A percentile compares a stretch with the other conserved stretches of the same genome.
These are phyloP conservation scores for Vanacampus margaritifer DNA, from an alignment of 2,113 vertebrate genomes.

Conservation along the genomic window DNA sequence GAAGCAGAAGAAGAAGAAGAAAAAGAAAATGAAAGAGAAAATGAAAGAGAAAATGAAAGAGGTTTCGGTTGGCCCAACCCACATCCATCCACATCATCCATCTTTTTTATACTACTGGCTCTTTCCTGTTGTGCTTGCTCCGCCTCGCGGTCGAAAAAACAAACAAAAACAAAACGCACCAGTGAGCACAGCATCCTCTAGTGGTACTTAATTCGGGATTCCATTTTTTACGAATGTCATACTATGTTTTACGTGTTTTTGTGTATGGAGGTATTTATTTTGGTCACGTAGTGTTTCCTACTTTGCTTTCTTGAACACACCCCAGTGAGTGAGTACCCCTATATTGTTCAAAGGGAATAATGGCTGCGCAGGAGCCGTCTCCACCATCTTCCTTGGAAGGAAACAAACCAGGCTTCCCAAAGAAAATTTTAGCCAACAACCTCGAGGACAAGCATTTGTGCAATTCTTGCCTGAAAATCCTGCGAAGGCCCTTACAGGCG, in stretches of 20 bases:
- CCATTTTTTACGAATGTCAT: neutral
- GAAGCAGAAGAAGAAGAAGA: too few relatives aligned
- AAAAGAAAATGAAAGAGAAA: too few relatives aligned
- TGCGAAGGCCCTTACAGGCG: slow-evolving; percentile 87
- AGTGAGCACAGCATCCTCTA: neutral
- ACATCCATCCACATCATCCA: too few relatives aligned
- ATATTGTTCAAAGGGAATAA: slow-evolving; percentile 65
- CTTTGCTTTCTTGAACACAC: slow-evolving; percentile 56
- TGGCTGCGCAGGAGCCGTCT: slow-evolving; percentile 81
- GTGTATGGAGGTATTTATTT: neutral
- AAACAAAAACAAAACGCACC: too few relatives aligned
- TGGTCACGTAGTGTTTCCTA: slow-evolving; percentile 14
- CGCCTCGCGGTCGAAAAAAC: slow-evolving; percentile 28
- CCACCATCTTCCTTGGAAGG: slow-evolving; percentile 87
- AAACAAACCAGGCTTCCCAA: slow-evolving; percentile 89
- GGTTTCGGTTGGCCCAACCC: too few relatives aligned
- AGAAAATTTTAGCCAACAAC: slow-evolving; percentile 84
- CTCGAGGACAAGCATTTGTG: slow-evolving; percentile 93
- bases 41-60: too few relatives aligned
- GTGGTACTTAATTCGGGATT: slow-evolving; percentile 11
- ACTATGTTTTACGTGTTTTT: neutral
- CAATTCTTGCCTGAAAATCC: slow-evolving; percentile 84
- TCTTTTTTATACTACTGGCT: neutral
- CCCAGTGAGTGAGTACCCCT: slow-evolving; percentile 48
- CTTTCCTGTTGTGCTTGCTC: slow-evolving; percentile 3